Conservation (phyloP, 2,888 invertebrate species). For the Pinctada fucata region DNA sequence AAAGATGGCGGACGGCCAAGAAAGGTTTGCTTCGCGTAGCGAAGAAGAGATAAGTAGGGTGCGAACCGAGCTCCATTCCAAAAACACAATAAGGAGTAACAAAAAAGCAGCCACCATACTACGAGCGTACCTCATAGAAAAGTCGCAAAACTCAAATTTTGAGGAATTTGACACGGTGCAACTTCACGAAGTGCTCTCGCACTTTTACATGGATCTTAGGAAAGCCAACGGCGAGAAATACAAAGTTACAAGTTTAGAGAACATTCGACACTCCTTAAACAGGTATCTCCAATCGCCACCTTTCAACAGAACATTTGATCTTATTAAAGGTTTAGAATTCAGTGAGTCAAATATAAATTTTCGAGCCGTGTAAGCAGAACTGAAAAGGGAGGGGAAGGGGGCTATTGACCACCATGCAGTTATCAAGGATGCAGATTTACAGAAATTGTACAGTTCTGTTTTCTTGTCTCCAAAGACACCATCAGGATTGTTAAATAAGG, state of each 20-base stretch:
- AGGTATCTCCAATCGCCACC: slow-evolving; percentile 39
- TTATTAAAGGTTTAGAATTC: slow-evolving; percentile 35
- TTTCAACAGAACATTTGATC: slow-evolving; percentile 36
- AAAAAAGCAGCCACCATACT: background rate
- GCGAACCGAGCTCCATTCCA: background rate
- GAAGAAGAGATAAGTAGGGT: background rate
- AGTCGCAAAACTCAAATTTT: slow-evolving; percentile 2
- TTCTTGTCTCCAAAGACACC: slow-evolving; percentile 21
- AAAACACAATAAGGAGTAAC: background rate
- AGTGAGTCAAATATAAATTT: slow-evolving; percentile 32
- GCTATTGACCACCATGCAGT: slow-evolving; percentile 25
- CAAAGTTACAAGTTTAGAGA: slow-evolving; percentile 27
- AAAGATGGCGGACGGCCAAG: background rate
- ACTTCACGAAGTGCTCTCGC: slow-evolving; percentile 16
- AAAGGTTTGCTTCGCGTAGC: background rate
- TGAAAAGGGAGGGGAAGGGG: slow-evolving; percentile 35
- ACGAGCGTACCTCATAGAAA: background rate
- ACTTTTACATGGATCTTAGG: slow-evolving; percentile 34
- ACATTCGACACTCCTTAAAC: slow-evolving; percentile 38
- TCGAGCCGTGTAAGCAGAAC: slow-evolving; percentile 26
- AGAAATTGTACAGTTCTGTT: slow-evolving; percentile 24
- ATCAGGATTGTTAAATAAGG: slow-evolving; percentile 35
- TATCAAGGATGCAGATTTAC: slow-evolving; percentile 24
- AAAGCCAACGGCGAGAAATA: slow-evolving; percentile 26
- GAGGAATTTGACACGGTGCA: slow-evolving; percentile 5